Conservation (phyloP, 2,888 invertebrate genomes). For the Aleiodes testaceus region DNA sequence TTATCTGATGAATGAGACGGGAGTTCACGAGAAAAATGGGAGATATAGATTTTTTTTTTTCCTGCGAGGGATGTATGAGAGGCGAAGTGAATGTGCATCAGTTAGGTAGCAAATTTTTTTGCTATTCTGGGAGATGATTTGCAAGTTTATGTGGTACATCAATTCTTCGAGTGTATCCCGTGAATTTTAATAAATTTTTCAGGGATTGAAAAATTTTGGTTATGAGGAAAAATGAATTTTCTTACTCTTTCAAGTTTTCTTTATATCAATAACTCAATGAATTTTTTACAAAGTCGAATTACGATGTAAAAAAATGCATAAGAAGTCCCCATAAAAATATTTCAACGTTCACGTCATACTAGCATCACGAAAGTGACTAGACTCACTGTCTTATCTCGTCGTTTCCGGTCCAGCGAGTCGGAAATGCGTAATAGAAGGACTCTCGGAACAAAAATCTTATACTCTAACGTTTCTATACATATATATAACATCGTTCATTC, state of each 20-base stretch:
- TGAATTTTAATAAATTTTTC: neutral
- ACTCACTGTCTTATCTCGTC: slow-evolving; percentile 70
- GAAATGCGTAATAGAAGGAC: slow-evolving; percentile 72
- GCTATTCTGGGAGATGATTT: neutral
- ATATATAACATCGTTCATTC: neutral
- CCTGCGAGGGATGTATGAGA: neutral
- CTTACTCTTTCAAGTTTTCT: too few relatives aligned
- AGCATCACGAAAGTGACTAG: slow-evolving; percentile 48
- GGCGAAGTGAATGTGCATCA: too few relatives aligned
- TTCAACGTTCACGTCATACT: slow-evolving; percentile 33
- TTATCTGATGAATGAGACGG: slow-evolving; percentile 19
- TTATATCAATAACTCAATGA: neutral
- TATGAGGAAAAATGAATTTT: too few relatives aligned
- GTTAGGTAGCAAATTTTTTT: too few relatives aligned
- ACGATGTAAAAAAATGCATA: slow-evolving; percentile 27
- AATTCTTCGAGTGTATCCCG: neutral
- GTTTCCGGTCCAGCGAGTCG: slow-evolving; percentile 73
- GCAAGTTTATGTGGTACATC: neutral
- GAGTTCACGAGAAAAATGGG: slow-evolving; percentile 2
- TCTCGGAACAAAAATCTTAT: slow-evolving; percentile 56
- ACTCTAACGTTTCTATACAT: slow-evolving; percentile 20
- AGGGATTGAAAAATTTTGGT: too few relatives aligned
- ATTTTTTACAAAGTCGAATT: slow-evolving; percentile 7
- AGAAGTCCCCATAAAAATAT: slow-evolving; percentile 43
- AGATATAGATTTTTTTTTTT: slow-evolving; percentile 25